Percentiles rank a stretch among this genome's conserved stretches.
phyloP scores from a whole-genome alignment of 92 coral and sea anemone species.

The Galaxea fascicularis region DNA sequence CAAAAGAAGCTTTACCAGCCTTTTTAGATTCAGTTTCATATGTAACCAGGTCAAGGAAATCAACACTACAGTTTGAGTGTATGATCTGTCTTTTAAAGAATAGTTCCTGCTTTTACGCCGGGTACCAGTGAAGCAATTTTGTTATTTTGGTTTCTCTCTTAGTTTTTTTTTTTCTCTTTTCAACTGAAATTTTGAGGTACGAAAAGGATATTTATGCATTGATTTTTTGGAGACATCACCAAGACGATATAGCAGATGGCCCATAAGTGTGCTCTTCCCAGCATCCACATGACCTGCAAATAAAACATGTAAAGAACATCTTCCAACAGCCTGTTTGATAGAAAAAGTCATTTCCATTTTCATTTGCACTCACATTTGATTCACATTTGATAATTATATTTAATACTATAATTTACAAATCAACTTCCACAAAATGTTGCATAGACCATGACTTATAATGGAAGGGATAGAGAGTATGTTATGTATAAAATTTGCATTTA shows the following conservation, averaged over 20 bases:
- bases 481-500: no score
- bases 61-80: not conserved
- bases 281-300: slow-evolving; percentile 97
- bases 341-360: no score
- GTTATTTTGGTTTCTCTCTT: not conserved
- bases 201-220: slow-evolving; percentile 97
- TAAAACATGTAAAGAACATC: not conserved
- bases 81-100: not conserved
- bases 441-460: no score
- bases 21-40: slow-evolving; percentile 96
- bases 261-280: slow-evolving; percentile 98
- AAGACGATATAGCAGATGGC: slow-evolving; percentile 87
- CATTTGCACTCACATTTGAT: no score
- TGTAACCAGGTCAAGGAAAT: slow-evolving; percentile 62
- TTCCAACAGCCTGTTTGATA: not conserved
- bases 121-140: not conserved
- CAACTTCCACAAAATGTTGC: no score
- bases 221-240: slow-evolving; percentile 97
- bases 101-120: not conserved
- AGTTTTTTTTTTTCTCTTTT: not conserved
- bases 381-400: no score
- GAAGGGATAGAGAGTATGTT: no score
- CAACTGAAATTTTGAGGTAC: not conserved
- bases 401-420: no score
- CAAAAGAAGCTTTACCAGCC: slow-evolving; percentile 99